Evolutionary conservation across 2,888 invertebrate species (phyloP).

Genomic region (Sipunculus nudus): DNA sequence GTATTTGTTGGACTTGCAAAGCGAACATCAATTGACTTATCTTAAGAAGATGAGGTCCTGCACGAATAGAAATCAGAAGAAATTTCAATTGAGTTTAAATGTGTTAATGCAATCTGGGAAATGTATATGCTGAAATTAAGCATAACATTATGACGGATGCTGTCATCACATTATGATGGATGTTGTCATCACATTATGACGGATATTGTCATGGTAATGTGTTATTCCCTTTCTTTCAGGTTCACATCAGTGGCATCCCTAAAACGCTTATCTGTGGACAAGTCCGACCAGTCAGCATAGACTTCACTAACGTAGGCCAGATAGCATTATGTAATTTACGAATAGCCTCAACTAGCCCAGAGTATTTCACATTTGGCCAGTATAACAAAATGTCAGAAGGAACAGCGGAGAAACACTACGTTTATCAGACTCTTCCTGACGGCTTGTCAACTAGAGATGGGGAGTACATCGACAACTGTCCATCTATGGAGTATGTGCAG

Average conservation of each 20-base stretch:
- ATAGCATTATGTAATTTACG: conserved; percentile 67
- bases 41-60: no score
- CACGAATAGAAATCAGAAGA: no score
- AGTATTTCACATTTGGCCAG: conserved; percentile 72
- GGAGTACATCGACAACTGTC: conserved; percentile 18
- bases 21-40: no score
- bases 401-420: neutral
- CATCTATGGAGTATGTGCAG: conserved; percentile 44
- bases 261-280: conserved; percentile 79
- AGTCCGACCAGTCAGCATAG: conserved; percentile 75
- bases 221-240: conserved; percentile 68
- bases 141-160: no score
- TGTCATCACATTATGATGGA: no score
- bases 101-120: no score
- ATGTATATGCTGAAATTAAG: no score
- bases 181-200: neutral
- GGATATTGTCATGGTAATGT: neutral
- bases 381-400: conserved; percentile 7
- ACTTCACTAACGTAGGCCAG: conserved; percentile 74
- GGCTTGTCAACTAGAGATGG: neutral
- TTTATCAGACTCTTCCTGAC: conserved; percentile 1
- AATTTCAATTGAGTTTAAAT: no score
- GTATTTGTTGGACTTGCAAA: no score
- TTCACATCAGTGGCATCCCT: conserved; percentile 76
- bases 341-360: conserved; percentile 77